phyloP scores from a whole-genome alignment of 2,113 vertebrate species.

The Macquaria ambigua region DNA sequence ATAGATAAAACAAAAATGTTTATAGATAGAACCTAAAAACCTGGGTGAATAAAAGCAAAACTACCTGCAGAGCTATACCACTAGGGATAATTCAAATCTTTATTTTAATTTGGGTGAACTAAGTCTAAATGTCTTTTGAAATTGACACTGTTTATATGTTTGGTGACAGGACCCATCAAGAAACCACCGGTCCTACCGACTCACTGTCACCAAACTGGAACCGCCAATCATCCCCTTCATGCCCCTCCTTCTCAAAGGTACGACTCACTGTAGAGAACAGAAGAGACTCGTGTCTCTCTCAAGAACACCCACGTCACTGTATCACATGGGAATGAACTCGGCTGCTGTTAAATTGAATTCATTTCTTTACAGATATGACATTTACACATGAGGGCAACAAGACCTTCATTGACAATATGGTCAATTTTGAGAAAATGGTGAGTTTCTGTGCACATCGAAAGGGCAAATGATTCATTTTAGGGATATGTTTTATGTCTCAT shows the following conservation, averaged over 20 bases:
- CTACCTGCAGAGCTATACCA: neutral
- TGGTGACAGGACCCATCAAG: conserved; percentile 93
- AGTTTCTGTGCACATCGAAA: conserved; percentile 61
- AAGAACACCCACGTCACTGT: neutral
- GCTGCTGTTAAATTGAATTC: neutral
- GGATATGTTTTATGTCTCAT: neutral
- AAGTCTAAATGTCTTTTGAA: neutral
- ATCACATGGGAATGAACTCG: neutral
- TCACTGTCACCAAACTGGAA: conserved; percentile 96
- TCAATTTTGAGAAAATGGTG: conserved; percentile 99
- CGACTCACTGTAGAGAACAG: neutral
- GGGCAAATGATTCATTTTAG: neutral
- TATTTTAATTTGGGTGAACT: neutral
- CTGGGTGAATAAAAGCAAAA: neutral
- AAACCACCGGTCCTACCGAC: conserved; percentile 95
- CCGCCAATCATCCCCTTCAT: conserved; percentile 98
- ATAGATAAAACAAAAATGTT: neutral
- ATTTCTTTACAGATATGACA: conserved; percentile 92
- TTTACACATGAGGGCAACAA: conserved; percentile 99
- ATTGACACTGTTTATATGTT: neutral
- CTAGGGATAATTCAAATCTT: neutral
- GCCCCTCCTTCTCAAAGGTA: conserved; percentile 99
- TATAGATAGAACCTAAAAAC: neutral
- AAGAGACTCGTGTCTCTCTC: neutral
- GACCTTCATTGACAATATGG: conserved; percentile 94